Conservation (phyloP, 2,888 invertebrate genomes). For the Epirrhoe tristata region DNA sequence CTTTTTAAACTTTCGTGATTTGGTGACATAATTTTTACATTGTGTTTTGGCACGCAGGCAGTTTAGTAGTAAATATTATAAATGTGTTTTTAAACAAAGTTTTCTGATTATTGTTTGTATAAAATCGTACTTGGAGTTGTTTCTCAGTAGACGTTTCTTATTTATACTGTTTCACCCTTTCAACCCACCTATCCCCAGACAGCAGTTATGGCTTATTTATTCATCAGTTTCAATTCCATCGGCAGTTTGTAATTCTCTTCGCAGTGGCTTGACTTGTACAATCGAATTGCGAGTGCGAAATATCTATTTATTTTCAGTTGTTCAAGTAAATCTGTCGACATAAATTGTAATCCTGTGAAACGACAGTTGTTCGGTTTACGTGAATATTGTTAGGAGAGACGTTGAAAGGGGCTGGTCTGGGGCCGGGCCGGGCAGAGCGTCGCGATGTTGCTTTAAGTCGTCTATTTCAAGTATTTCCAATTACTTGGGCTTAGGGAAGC, state of each 20-base stretch:
- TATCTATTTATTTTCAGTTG: conserved; percentile 24
- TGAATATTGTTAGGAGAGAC: conserved; percentile 42
- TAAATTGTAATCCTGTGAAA: conserved; percentile 36
- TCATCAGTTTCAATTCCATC: conserved; percentile 53
- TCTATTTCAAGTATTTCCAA: conserved; percentile 85
- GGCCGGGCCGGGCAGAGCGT: conserved; percentile 38
- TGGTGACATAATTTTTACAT: no score
- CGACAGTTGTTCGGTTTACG: conserved; percentile 39
- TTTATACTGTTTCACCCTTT: conserved; percentile 49
- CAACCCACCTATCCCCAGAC: conserved; percentile 44
- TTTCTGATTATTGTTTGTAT: no score
- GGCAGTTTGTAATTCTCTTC: conserved; percentile 31
- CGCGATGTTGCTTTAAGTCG: conserved; percentile 70
- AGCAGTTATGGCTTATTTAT: conserved; percentile 55
- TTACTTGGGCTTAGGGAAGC: conserved; percentile 83
- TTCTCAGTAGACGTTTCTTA: conserved; percentile 46
- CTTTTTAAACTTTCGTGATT: no score
- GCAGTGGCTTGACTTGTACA: conserved; percentile 1
- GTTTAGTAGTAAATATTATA: no score
- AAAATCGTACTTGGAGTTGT: conserved; percentile 35
- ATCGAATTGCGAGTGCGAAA: conserved; percentile 9
- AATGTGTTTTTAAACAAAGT: no score
- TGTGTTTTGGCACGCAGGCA: not conserved
- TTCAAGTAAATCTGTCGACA: conserved; percentile 31
- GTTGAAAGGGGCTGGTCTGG: conserved; percentile 38